A percentile compares a stretch with the other conserved stretches of the same genome.
These are phyloP conservation scores for Phocoena phocoena DNA, from an alignment of 2,113 vertebrate species.

Conservation along the genomic window DNA sequence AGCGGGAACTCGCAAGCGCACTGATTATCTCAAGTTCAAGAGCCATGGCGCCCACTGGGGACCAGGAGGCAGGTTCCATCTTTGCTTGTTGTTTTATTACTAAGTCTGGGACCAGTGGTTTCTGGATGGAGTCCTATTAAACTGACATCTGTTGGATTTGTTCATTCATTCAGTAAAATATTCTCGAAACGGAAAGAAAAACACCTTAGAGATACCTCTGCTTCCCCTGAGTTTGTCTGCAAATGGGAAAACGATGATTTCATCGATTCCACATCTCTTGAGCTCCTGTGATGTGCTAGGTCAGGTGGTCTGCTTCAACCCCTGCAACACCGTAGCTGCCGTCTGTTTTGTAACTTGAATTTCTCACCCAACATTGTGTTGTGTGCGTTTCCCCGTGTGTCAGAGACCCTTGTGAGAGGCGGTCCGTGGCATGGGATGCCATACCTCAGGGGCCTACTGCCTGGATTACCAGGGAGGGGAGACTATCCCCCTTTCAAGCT, in stretches of 20 bases:
- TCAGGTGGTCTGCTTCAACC: background rate
- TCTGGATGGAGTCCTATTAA: background rate
- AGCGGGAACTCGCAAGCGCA: rapidly evolving
- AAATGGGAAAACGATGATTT: background rate
- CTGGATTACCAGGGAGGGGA: background rate
- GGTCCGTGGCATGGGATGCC: rapidly evolving
- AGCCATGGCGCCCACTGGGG: background rate
- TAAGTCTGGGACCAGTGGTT: background rate
- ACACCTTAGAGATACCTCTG: background rate
- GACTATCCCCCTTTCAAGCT: background rate
- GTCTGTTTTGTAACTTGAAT: background rate
- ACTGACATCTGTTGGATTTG: background rate
- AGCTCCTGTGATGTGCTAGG: rapidly evolving
- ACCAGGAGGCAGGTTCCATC: background rate
- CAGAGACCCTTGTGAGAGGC: background rate
- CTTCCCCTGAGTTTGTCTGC: background rate
- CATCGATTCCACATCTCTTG: background rate
- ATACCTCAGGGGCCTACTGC: rapidly evolving
- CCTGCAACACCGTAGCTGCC: rapidly evolving
- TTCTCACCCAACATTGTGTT: rapidly evolving
- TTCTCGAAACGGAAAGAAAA: background rate
- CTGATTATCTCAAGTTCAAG: background rate
- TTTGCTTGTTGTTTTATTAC: background rate
- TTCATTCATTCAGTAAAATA: background rate
- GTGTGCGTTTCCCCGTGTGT: rapidly evolving